Evolutionary conservation across 2,113 vertebrate genomes (phyloP), one percentile per base, ranked within the genome.

Genomic region (Sebastes fasciatus): DNA sequence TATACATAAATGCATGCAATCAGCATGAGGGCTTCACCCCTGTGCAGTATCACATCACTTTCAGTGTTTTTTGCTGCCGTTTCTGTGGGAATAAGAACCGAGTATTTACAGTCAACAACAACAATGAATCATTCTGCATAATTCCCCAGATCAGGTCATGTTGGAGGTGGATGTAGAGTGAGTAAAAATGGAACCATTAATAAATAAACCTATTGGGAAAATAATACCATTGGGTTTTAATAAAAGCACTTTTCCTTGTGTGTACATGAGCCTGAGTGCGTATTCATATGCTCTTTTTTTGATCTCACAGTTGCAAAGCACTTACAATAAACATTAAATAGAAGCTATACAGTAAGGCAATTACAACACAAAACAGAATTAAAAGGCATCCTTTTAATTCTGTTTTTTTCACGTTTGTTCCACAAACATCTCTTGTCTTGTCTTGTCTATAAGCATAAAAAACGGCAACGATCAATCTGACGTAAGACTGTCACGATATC

Each of bases 261-360:
- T 54, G 13, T 74, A 12, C 5, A 12, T 70, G 45, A 16, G 48
- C 71, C 42, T 70, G 2, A 75, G 2, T 68, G 54, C 10, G 6
- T 67, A 43, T 71, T 74, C 34, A 34, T 58, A 11, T 48, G 23
- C 43, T 55, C 9, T 17, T 67, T 10, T 79, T 80, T 63, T 84
- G 14, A 83, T 82, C 51, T 70, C 54, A 75, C 46, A 63, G 12
- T 48, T 78, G 43, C 45, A 73, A 71, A 83, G 7, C 26, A 69
- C 0, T 63, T 55, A 54, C 4, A 63, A 13, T 51, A 17, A 65
- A 67, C 17, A 77, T 10, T 58, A 17, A 61, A 9, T 64, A 9
- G 6, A 84, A 57, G 57, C 23, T 11, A 46, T 43, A 84, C n/a
- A 60, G 10, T 43, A 86, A 82, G 40, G 68, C 55, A 26, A 67